Evolutionary conservation across 2,797 vertebrate species (phyloP).

Genomic region (Spondyliosoma cantharus): DNA sequence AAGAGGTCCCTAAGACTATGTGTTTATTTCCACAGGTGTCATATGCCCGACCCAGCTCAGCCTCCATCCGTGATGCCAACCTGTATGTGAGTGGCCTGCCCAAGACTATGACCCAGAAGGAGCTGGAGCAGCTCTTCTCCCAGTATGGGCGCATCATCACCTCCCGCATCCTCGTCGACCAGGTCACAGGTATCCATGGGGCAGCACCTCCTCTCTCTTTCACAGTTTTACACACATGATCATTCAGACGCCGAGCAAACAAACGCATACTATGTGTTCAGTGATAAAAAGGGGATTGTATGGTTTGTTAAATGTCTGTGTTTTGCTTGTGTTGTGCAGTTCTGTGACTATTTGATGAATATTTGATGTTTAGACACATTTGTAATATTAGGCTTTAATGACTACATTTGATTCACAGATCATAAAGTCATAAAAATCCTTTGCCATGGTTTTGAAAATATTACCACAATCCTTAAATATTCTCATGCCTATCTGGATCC

Average conservation of each 20-base stretch:
- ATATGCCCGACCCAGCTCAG: slow-evolving; percentile 98
- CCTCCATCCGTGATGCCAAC: slow-evolving; percentile 99
- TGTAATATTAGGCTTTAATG: not conserved
- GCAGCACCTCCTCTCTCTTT: slow-evolving; percentile 72
- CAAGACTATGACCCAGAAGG: slow-evolving; percentile 99
- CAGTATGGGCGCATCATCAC: slow-evolving; percentile 99
- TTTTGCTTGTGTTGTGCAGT: not conserved
- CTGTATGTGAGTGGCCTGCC: slow-evolving; percentile 99
- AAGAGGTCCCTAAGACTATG: slow-evolving; percentile 15
- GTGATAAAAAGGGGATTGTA: not conserved
- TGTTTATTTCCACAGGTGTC: slow-evolving; percentile 88
- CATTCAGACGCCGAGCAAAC: not conserved
- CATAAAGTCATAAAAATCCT: not conserved
- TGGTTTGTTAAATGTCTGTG: not conserved
- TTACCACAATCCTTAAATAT: slow-evolving; percentile 1
- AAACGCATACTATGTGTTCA: not conserved
- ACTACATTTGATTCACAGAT: not conserved
- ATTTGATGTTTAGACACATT: not conserved
- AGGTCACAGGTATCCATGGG: slow-evolving; percentile 97
- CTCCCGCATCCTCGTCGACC: slow-evolving; percentile 99
- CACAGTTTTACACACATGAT: slow-evolving; percentile 19
- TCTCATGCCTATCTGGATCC: not conserved
- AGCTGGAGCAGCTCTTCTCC: slow-evolving; percentile 99
- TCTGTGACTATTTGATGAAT: not conserved
- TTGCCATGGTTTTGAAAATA: not conserved